Evolutionary conservation across 2,113 vertebrate species (phyloP).

Genomic region (Heterotilapia buettikoferi): DNA sequence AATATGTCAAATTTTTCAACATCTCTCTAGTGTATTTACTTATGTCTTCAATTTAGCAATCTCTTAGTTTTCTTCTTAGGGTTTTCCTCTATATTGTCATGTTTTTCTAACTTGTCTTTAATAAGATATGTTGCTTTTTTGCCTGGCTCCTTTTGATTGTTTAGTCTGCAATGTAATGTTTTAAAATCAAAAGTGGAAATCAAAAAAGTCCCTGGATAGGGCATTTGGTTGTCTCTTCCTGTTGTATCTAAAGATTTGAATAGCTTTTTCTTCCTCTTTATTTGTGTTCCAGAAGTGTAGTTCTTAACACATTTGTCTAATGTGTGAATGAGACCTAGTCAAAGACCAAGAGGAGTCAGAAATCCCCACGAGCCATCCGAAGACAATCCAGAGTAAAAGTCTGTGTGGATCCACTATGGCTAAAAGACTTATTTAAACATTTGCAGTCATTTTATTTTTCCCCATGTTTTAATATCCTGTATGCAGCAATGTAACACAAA

Average conservation of each 20-base stretch:
- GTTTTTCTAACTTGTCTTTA: neutral
- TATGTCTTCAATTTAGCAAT: neutral
- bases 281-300: neutral
- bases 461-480: neutral
- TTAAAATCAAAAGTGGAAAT: neutral
- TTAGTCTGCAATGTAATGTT: neutral
- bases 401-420: neutral
- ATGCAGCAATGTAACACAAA: neutral
- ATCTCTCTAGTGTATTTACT: neutral
- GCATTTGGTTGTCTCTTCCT: neutral
- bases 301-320: neutral
- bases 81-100: neutral
- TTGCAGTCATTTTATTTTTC: neutral
- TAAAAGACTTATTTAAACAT: neutral
- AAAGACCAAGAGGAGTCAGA: neutral
- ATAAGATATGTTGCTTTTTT: neutral
- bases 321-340: neutral
- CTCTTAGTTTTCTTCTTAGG: neutral
- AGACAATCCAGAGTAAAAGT: neutral
- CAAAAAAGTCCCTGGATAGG: neutral
- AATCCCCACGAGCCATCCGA: neutral
- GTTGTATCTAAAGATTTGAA: neutral
- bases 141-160: neutral
- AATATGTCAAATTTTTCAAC: slow-evolving; percentile 13
- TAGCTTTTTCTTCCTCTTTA: neutral